Conservation (phyloP, 2,888 invertebrate genomes). For the Aphodius sticticus region DNA sequence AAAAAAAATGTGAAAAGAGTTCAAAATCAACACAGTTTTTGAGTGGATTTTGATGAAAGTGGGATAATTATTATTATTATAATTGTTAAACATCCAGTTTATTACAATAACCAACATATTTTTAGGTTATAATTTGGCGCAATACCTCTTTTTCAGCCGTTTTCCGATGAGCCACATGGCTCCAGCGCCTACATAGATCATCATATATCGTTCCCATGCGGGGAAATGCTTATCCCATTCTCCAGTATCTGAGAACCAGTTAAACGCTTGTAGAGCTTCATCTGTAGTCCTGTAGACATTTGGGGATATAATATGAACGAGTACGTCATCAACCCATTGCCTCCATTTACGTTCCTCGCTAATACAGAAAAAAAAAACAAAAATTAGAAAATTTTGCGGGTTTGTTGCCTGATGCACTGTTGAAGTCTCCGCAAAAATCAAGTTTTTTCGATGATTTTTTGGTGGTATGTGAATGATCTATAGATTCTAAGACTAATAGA, state of each 20-base stretch:
- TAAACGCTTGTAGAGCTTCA: conserved; percentile 91
- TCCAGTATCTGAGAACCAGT: conserved; percentile 92
- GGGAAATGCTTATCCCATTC: conserved; percentile 93
- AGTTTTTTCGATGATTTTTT: background rate
- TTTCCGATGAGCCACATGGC: conserved; percentile 96
- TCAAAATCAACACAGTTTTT: too few relatives aligned
- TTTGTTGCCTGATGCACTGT: too few relatives aligned
- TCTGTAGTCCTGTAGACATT: conserved; percentile 90
- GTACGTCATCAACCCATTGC: conserved; percentile 89
- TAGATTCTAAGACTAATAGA: background rate
- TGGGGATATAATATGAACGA: conserved; percentile 94
- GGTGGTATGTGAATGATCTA: background rate
- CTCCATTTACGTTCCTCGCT: conserved; percentile 96
- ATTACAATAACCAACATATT: too few relatives aligned
- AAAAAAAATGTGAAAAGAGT: background rate
- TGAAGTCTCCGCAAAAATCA: too few relatives aligned
- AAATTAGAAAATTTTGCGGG: conserved; percentile 7
- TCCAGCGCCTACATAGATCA: conserved; percentile 90
- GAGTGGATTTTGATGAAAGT: too few relatives aligned
- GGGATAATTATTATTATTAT: too few relatives aligned
- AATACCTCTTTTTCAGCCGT: conserved; percentile 80
- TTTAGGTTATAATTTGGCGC: too few relatives aligned
- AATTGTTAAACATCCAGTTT: too few relatives aligned
- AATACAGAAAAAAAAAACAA: conserved; percentile 49
- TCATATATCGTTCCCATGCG: conserved; percentile 81